Base-by-base conservation (phyloP, 2,797 vertebrate species). In the Thaleichthys pacificus region DNA sequence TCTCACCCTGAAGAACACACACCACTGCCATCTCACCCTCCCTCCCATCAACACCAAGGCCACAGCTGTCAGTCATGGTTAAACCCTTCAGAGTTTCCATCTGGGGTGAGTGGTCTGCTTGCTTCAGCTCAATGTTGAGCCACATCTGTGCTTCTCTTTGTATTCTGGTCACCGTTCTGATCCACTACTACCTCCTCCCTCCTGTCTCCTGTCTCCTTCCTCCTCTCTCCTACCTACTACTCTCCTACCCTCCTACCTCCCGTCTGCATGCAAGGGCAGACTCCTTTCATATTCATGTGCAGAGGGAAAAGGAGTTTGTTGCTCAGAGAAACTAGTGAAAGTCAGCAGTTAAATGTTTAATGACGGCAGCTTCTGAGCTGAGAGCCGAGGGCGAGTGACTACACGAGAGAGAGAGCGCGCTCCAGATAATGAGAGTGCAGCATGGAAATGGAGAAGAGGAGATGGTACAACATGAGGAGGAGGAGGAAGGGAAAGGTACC, bases 291-390 rank as follows among this genome's bases (percentile, higher is more conserved):
- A 89, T 91, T 89, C 75, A 88, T 88, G 80, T 26, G 74, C 54
- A 6, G 1, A 77, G 85, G 80, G 81, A 82, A 83, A 86, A 82
- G 83, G 80, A 79, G 87, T 86, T 84, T 82, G 83, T 85, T 86
- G 84, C 81, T 82, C 73, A 14, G 82, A 81, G 82, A 82, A 81
- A 83, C 75, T 76, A 63, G 82, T 84, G 85, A 89, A 89, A 85
- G 85, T 88, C 80, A 76, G 68, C 72, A 3, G 66, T 5, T 91
- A 77, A 91, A 91, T 89, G 75, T 88, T 91, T 91, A 69, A 89
- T 89, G 66, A 77, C 28, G 1, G 47, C 85, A 58, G 73, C 77
- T 75, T 76, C 60, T 22, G 63, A 42, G 9, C 9, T 38, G 65
- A 66, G 22, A 24, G 58, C 58, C 22, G 2, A 61, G 58, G 58